A percentile compares a stretch with the other conserved stretches of the same genome.
phyloP scores from a whole-genome alignment of 1,140 invertebrate species.

The Drosophila rhopaloa region DNA sequence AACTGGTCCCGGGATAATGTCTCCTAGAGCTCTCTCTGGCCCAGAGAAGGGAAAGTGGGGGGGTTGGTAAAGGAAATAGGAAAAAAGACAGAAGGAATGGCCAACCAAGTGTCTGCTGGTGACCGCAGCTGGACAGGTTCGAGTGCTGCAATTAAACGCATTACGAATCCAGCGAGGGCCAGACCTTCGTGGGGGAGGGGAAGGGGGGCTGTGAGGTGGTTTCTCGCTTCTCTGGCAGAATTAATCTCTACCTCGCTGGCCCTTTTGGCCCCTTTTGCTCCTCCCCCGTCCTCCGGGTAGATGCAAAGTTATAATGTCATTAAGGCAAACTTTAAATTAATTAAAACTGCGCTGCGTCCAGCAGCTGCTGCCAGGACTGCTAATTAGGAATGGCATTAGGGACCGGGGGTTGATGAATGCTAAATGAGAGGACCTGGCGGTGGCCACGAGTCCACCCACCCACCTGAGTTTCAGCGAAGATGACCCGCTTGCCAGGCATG shows the following conservation, averaged over 20 bases:
- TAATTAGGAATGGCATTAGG: slow-evolving; percentile 75
- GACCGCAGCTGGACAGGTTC: slow-evolving; percentile 63
- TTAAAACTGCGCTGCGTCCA: slow-evolving; percentile 72
- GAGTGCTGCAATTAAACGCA: slow-evolving; percentile 74
- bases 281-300: background rate
- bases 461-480: slow-evolving; percentile 95
- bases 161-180: slow-evolving; percentile 22
- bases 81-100: background rate
- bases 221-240: slow-evolving; percentile 15
- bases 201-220: background rate
- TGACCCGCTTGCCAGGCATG: slow-evolving; percentile 91
- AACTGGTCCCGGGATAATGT: background rate
- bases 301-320: slow-evolving; percentile 82
- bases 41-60: no score
- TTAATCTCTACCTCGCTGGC: slow-evolving; percentile 52
- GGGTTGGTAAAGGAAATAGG: background rate
- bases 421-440: background rate
- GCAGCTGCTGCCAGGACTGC: slow-evolving; percentile 68
- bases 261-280: background rate
- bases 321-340: slow-evolving; percentile 82
- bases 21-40: background rate
- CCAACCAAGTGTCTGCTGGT: slow-evolving; percentile 13
- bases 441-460: slow-evolving; percentile 24
- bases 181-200: slow-evolving; percentile 10
- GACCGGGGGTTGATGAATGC: background rate